Base-by-base conservation (phyloP, 2,113 vertebrate species). In the Cygnus buccinator region DNA sequence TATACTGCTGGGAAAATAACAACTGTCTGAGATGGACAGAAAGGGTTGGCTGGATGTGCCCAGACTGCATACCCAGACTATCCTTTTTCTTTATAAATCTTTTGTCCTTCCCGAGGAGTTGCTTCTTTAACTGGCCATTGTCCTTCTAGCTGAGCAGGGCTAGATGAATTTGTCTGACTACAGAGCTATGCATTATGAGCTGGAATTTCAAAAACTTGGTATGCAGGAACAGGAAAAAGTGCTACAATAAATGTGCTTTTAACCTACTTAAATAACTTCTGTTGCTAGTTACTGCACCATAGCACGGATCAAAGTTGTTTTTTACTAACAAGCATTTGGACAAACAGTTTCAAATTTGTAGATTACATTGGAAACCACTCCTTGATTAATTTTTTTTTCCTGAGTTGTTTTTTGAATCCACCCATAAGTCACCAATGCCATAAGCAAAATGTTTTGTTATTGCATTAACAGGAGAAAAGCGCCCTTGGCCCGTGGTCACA, bases 361-460 rank as follows among this genome's bases (percentile, higher is more conserved):
- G 39, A 41, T 61, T 23, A 52, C 22, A 39, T 15, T 72, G 66
- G 52, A 88, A 95, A 77, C 55, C 29, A 77, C 15, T 88, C 9
- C 44, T 71, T 58, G 26, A 21, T 71, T 94, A 73, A 8, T 78
- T 75, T 57, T 37, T 61, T 31, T 72, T 46, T 91, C 87, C 58
- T 72, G 57, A 85, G 33, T 13, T 43, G 59, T 29, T 61, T 75
- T 85, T 91, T 77, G 46, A 73, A 83, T 68, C 17, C 35, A 66
- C 7, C 89, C 72, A 3, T 6, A 58, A 75, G 52, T 87, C 21
- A 41, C 54, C 50, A 62, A 26, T 61, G 31, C 59, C 48, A 39
- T 71, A 78, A 89, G 23, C 39, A 84, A 90, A 87, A 43, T 81
- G 83, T 75, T 92, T 86, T 18, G 8, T 78, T 90, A 78, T 89